Evolutionary conservation across 2,888 invertebrate species (phyloP).

Genomic region (Nomada ferruginata): DNA sequence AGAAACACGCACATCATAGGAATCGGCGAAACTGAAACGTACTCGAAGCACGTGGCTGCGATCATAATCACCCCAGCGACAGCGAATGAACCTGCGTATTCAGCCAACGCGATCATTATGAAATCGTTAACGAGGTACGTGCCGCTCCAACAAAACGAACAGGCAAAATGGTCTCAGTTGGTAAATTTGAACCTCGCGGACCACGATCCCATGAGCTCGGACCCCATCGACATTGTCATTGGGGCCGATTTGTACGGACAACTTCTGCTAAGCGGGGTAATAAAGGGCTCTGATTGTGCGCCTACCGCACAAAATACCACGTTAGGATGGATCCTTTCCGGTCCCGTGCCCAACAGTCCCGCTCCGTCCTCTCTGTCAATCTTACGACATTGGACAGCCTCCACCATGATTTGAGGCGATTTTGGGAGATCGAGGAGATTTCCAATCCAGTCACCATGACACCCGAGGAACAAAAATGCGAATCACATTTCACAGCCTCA

Average conservation of each 20-base stretch:
- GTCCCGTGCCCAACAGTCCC: neutral
- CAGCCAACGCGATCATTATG: neutral
- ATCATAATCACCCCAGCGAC: neutral
- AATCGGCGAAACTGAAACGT: neutral
- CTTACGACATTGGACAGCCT: neutral
- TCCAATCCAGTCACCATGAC: neutral
- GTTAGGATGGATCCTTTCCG: neutral
- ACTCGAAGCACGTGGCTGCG: neutral
- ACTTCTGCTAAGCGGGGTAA: neutral
- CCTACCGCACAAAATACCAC: neutral
- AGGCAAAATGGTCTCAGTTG: neutral
- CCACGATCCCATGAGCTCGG: neutral
- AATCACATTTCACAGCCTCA: neutral
- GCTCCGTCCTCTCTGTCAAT: accelerated
- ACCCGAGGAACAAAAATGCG: neutral
- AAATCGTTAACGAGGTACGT: neutral
- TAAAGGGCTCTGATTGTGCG: neutral
- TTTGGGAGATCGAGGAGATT: neutral
- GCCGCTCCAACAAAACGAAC: neutral
- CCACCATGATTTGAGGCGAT: neutral
- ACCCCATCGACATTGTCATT: neutral
- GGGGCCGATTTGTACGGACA: neutral
- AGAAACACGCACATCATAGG: neutral
- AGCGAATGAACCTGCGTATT: neutral
- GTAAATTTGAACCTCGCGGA: neutral